A percentile compares a stretch with the other conserved stretches of the same genome.
Evolutionary conservation across 2,113 vertebrate genomes (phyloP).

Genomic region (Trogon surrucura): DNA sequence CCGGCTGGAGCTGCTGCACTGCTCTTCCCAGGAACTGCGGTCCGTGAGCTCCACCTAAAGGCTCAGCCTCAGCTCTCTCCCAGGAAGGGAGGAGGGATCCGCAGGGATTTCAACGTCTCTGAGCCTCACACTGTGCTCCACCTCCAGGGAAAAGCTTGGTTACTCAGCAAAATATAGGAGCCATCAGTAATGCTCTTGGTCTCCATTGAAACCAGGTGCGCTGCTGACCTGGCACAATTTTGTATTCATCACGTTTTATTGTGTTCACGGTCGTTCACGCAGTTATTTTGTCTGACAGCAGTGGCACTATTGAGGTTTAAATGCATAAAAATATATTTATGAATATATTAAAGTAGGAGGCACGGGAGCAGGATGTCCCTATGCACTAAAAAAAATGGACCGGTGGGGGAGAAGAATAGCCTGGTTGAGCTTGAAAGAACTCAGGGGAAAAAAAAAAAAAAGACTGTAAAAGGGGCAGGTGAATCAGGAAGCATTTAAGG

Average conservation of each 20-base stretch:
- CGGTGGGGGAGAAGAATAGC: too few species aligned
- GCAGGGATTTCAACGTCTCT: neutral
- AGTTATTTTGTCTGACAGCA: neutral
- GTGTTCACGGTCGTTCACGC: neutral
- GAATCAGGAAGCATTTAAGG: too few species aligned
- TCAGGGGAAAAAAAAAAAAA: too few species aligned
- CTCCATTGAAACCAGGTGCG: neutral
- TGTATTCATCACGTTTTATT: neutral
- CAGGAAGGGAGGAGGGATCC: neutral
- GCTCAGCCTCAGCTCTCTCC: neutral
- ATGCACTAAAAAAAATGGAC: too few species aligned
- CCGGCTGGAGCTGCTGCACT: neutral
- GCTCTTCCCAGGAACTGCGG: neutral
- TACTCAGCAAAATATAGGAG: neutral
- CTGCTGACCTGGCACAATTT: neutral
- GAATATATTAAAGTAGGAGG: neutral
- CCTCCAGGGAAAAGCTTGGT: neutral
- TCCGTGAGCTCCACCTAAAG: slow-evolving; percentile 75
- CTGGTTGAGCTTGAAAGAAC: too few species aligned
- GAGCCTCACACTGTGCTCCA: neutral
- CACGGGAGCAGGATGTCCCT: too few species aligned
- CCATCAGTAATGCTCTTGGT: neutral
- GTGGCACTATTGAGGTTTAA: neutral
- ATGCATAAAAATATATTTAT: neutral
- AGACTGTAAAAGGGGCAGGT: too few species aligned